phyloP scores from a whole-genome alignment of 2,888 invertebrate genomes.

The Ormyrus labotus region DNA sequence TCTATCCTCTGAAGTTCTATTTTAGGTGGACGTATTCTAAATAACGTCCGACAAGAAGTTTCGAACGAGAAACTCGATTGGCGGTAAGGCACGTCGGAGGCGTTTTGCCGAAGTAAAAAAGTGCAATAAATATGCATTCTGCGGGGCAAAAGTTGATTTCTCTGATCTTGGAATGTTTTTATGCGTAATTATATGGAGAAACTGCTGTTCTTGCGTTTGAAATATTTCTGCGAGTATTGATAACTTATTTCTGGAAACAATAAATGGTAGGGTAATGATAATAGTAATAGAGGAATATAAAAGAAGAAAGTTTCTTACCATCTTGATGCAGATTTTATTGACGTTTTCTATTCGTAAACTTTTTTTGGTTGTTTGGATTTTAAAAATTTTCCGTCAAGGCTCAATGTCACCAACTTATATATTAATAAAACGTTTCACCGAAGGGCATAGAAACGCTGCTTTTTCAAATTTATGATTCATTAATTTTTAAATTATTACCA shows the following conservation, averaged over 20 bases:
- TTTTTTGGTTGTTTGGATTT: background rate
- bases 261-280: background rate
- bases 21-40: background rate
- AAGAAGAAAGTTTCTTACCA: slow-evolving; percentile 12
- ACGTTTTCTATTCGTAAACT: slow-evolving; percentile 6
- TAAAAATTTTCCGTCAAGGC: no score
- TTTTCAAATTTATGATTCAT: no score
- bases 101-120: background rate
- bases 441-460: no score
- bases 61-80: slow-evolving; percentile 2
- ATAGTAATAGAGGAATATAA: no score
- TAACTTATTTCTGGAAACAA: slow-evolving; percentile 2
- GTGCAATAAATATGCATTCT: background rate
- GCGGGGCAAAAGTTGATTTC: background rate
- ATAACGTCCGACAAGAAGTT: background rate
- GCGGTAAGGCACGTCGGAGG: background rate
- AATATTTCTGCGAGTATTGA: background rate
- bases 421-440: no score
- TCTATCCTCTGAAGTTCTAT: background rate
- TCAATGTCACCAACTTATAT: no score
- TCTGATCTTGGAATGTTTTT: slow-evolving; percentile 12
- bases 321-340: slow-evolving; percentile 2
- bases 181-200: slow-evolving; percentile 11
- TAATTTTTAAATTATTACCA: no score
- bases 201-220: slow-evolving; percentile 1